Evolutionary conservation across 2,113 vertebrate genomes (phyloP).

Genomic region (Thunnus maccoyii): DNA sequence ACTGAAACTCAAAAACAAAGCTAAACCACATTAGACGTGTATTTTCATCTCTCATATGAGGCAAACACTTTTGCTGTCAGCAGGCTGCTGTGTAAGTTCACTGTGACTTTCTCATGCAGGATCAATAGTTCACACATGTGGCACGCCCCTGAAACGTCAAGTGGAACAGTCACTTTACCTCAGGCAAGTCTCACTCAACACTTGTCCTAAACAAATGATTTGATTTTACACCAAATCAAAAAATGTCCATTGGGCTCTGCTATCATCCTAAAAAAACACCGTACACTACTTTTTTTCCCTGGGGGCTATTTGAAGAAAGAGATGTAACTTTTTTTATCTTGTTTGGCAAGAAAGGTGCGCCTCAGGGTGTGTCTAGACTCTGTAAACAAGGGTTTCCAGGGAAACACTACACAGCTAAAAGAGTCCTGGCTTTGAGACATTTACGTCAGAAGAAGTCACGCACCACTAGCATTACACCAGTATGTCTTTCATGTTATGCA

Average conservation of each 20-base stretch:
- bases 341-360: conserved; percentile 29
- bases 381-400: conserved; percentile 44
- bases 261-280: neutral
- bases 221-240: neutral
- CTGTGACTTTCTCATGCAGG: conserved; percentile 25
- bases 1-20: conserved; percentile 19
- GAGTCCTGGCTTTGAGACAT: conserved; percentile 4
- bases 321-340: neutral
- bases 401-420: conserved; percentile 29
- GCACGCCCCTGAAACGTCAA: conserved; percentile 61
- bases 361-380: conserved; percentile 62
- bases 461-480: neutral
- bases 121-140: conserved; percentile 34
- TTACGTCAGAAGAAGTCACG: conserved; percentile 25
- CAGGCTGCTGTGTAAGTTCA: neutral
- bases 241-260: neutral
- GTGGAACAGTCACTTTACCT: conserved; percentile 9
- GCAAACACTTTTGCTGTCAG: neutral
- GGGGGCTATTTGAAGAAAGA: neutral
- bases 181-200: neutral
- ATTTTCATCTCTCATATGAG: neutral
- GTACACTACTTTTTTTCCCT: too few relatives aligned
- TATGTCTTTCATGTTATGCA: neutral
- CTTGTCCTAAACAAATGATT: neutral
- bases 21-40: neutral